These are phyloP conservation scores for Volucella inanis DNA, from an alignment of 2,888 invertebrate genomes.

Conservation along the genomic window DNA sequence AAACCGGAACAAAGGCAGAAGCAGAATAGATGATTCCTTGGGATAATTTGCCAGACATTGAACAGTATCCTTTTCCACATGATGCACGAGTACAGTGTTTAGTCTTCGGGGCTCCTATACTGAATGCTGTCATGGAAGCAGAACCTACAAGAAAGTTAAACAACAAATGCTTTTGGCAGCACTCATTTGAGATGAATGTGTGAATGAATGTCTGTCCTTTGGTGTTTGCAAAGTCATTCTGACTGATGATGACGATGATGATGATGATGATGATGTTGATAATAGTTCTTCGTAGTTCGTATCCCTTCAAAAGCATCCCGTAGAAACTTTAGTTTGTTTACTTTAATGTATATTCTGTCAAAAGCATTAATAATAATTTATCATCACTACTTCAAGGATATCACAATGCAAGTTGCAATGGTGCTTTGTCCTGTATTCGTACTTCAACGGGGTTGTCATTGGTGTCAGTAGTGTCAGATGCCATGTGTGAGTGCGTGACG, in stretches of 20 bases:
- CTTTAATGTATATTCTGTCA: conserved; percentile 66
- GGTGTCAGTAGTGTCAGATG: conserved; percentile 18
- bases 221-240: conserved; percentile 68
- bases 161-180: conserved; percentile 52
- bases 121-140: background rate
- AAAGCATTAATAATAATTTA: conserved; percentile 74
- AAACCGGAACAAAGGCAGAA: background rate
- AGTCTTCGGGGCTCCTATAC: too few relatives aligned
- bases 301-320: background rate
- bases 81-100: background rate
- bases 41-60: conserved; percentile 73
- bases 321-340: conserved; percentile 8
- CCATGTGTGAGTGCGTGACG: conserved; percentile 11
- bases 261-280: conserved; percentile 52
- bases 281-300: conserved; percentile 2
- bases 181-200: background rate
- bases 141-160: background rate
- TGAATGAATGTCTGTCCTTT: conserved; percentile 29
- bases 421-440: background rate
- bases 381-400: conserved; percentile 66
- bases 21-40: conserved; percentile 64
- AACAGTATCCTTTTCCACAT: conserved; percentile 62
- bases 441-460: conserved; percentile 7
- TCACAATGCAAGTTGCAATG: conserved; percentile 53
- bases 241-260: conserved; percentile 49